Evolutionary conservation across 2,888 invertebrate species (phyloP), one percentile per base, ranked within the genome.

Genomic region (Portevinia maculata): DNA sequence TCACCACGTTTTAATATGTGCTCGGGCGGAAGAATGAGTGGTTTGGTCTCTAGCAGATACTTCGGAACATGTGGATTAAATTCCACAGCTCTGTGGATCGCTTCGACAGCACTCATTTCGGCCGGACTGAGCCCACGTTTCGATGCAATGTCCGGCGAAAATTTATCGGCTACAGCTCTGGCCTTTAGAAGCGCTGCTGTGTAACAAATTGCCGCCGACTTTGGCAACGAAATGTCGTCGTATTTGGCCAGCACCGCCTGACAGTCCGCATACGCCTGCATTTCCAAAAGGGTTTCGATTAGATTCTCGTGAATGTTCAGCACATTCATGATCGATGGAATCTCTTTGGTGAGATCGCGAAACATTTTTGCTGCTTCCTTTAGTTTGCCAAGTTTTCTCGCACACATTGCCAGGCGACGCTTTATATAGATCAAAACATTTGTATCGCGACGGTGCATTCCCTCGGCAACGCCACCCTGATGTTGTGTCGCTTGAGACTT

Each of bases 11-110:
- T 98, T 81, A 99, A 92, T 87, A 99, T 96, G 91, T 99, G 99
- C 91, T 99, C 99, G 0, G 99, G 98, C 64, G 99, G 99, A 88
- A 99, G 92, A 85, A 98, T 97, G 57, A 99, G 92, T 62, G 98
- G 95, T 88, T 98, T 98, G 93, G 96, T 96, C 93, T 99, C 99
- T 88, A 98, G 91, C 86, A 99, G 92, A 92, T 98, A 98, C 92
- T 98, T 98, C 67, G 98, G 98, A 88, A 98, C 99, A 92, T 98
- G 98, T 74, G 99, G 98, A 93, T 99, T 99, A 91, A 97, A 99
- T 91, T 98, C 98, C 52, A 99, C 97, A 8, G 99, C 99, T 88
- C 97, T 92, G 88, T 98, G 98, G 86, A 98, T 97, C 0, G 97
- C 97, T 91, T 98, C 97, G 0, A 98, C 96, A 1, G 98, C 98